Evolutionary conservation across 1,140 invertebrate genomes (phyloP), one percentile per base, ranked within the genome.

Genomic region (Diploscapter pachys): DNA sequence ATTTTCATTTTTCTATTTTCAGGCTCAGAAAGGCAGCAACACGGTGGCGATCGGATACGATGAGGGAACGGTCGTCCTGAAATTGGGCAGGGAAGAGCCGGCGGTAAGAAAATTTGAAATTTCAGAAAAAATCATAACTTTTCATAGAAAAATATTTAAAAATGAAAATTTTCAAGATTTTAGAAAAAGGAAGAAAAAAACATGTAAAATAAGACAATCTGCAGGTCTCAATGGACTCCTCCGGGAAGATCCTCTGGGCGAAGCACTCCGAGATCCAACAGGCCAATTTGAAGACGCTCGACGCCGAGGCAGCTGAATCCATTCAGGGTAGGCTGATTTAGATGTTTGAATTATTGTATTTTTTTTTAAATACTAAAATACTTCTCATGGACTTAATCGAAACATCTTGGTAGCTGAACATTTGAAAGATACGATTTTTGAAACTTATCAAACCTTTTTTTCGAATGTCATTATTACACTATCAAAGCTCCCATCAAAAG

Each of bases 231-330:
- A 99, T 99, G 97, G 97, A 99, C 87, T 91, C 92, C 0, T 92
- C 91, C 80, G 95, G 96, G 65, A 99, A 99, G 89, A 98, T 99
- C 63, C 92, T 99, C 59, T 99, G 95, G 95, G 96, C 96, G 0
- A 92, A 92, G 81, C 96, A 99, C 86, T 95, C 93, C 0, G 96
- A 99, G 88, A 91, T 99, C 80, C 96, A 99, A 85, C 95, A 99
- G 86, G 96, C 95, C 3, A 98, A 98, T 88, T 87, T 98, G 66
- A 95, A 96, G 86, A 79, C 82, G 0, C 49, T 86, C 3, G 83
- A 94, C 49, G 78, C 82, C 51, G 86, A 81, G 50, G 65, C 71
- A 3, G 68, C 85, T 48, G 84, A 82, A 8, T 67, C 63, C 52
- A 66, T 69, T 6, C 83, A 85, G 61, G 82, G 81, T 85, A 72